Conservation (phyloP, 1,140 invertebrate genomes). For the Drosophila persimilis region DNA sequence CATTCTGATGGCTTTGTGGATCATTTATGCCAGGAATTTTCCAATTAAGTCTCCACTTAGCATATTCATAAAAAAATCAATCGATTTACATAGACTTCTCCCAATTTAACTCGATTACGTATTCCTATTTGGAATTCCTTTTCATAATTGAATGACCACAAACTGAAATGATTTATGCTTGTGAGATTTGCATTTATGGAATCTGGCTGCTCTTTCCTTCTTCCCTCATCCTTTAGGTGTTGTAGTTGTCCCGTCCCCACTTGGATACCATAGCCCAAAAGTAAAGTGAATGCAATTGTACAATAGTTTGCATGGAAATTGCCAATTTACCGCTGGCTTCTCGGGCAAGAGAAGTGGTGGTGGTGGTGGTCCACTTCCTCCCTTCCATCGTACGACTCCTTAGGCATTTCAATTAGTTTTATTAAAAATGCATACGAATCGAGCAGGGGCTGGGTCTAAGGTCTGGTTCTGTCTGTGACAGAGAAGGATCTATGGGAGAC, state of each 20-base stretch:
- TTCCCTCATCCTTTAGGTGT: slow-evolving; percentile 17
- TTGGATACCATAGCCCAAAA: slow-evolving; percentile 1
- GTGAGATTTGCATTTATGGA: slow-evolving; percentile 51
- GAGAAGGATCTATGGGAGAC: slow-evolving; percentile 10
- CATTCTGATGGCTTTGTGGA: too few relatives aligned
- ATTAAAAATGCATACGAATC: slow-evolving; percentile 68
- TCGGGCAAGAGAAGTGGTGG: slow-evolving; percentile 1
- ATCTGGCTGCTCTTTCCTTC: slow-evolving; percentile 11
- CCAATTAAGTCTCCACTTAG: slow-evolving; percentile 15
- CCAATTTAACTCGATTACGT: slow-evolving; percentile 35
- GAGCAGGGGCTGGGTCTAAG: not conserved
- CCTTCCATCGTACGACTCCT: not conserved
- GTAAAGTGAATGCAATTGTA: slow-evolving; percentile 35
- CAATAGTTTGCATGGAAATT: slow-evolving; percentile 57
- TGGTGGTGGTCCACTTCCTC: not conserved
- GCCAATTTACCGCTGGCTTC: slow-evolving; percentile 34
- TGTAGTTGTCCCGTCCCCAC: not conserved
- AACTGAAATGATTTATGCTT: slow-evolving; percentile 50
- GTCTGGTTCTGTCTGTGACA: not conserved
- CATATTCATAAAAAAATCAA: slow-evolving; percentile 19
- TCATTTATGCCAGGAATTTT: slow-evolving; percentile 1
- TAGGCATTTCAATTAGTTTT: slow-evolving; percentile 72
- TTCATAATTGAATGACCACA: slow-evolving; percentile 56
- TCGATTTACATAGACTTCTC: slow-evolving; percentile 6
- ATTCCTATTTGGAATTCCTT: slow-evolving; percentile 46